Evolutionary conservation across 2,888 invertebrate species (phyloP), one percentile per base, ranked within the genome.

Genomic region (Ormyrus nitidulus): DNA sequence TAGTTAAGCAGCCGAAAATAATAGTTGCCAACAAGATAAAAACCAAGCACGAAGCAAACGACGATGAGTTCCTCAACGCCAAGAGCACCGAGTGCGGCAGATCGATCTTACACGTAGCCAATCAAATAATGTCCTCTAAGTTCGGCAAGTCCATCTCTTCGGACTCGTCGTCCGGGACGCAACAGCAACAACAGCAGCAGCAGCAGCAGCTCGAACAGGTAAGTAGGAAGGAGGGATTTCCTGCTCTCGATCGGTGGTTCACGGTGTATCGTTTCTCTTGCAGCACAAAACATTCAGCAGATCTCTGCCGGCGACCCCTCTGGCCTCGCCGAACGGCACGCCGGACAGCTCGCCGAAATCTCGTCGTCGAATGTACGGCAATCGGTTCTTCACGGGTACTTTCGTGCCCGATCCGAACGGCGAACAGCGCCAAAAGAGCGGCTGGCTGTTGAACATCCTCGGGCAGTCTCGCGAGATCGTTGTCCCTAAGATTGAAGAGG

Each of bases 241-340:
- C 19, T 1, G 19, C 19, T 19, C 19, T 19, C 19, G 19, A 51
- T 19, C 56, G 5, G 69, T 19, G 19, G 2, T 54, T 65, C 19
- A 54, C 53, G 46, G 19, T 19, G 19, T 1, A 19, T 69, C 1
- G 8, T 56, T 19, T 7, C 53, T 66, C 11, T 66, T 49, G 90
- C 92, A 84, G 90, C 83, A 81, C 48, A 86, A 77, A 19, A 86
- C 83, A 53, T 95, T 94, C 81, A 95, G 95, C 88, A 93, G 92
- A 90, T 95, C 95, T 34, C 90, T 95, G 81, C 96, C 96, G 0
- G 93, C 93, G 0, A 94, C 95, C 0, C 95, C 95, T 0, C 89
- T 93, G 4, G 91, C 93, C 77, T 93, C 95, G 11, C 95, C 95
- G 0, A 91, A 90, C 13, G 88, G 91, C 46, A 94, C 94, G 65